Conservation (phyloP, 2,888 invertebrate species). For the Rambutsinella grinnellia region DNA sequence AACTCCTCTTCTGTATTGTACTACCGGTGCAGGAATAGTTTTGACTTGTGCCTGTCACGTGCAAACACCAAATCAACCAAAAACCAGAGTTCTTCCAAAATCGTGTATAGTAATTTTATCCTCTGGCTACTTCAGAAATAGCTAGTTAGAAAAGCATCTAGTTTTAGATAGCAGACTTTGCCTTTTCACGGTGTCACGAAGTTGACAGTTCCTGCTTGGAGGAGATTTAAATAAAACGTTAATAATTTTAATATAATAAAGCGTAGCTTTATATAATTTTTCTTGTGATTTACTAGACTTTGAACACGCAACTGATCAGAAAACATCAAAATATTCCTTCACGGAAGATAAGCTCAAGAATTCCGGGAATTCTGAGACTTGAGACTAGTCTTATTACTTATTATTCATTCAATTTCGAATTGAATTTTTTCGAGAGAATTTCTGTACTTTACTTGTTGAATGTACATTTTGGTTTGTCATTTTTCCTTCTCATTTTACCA, state of each 20-base stretch:
- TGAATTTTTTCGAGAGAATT: constrained; percentile 45
- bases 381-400: no score
- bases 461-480: no score
- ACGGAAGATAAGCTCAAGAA: no score
- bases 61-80: constrained; percentile 43
- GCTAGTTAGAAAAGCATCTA: constrained; percentile 9
- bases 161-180: constrained; percentile 9
- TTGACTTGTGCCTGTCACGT: constrained; percentile 60
- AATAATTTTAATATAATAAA: no score
- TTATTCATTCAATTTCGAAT: no score
- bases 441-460: no score
- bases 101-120: constrained; percentile 34
- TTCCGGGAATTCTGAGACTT: no score
- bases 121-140: constrained; percentile 30
- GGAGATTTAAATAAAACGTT: constrained; percentile 41
- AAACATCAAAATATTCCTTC: no score
- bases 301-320: no score
- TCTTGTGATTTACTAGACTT: no score
- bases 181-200: constrained; percentile 25
- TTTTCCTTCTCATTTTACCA: no score
- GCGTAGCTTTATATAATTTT: no score
- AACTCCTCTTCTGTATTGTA: neutral
- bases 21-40: neutral
- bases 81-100: constrained; percentile 12
- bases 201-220: constrained; percentile 51